Evolutionary conservation across 2,113 vertebrate genomes (phyloP).

Genomic region (Esox niger): DNA sequence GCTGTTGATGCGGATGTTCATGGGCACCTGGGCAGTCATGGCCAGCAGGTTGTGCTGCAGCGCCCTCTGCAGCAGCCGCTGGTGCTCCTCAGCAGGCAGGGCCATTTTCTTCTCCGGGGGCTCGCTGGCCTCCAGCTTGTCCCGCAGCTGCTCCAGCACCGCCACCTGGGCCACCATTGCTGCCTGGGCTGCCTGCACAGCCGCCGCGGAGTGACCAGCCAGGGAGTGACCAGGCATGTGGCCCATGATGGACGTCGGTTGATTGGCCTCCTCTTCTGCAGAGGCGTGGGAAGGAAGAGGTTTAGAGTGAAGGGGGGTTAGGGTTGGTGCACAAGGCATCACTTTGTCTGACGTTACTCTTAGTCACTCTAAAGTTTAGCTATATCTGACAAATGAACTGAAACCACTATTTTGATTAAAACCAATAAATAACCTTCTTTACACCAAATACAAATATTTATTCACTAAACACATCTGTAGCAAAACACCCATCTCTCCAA

Average conservation of each 20-base stretch:
- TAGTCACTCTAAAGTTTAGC: too few species aligned
- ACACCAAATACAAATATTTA: too few species aligned
- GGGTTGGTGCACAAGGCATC: too few species aligned
- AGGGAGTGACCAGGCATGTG: conserved; percentile 77
- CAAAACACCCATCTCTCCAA: too few species aligned
- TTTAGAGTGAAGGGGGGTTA: too few species aligned
- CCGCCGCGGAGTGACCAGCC: conserved; percentile 79
- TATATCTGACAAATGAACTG: too few species aligned
- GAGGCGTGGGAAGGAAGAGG: background rate
- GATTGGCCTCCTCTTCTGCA: conserved; percentile 82
- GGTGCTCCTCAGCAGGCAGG: conserved; percentile 85
- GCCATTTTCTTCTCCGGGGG: conserved; percentile 96
- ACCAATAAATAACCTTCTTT: too few species aligned
- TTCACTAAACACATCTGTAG: too few species aligned
- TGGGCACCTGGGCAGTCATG: conserved; percentile 92
- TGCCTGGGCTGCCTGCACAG: conserved; percentile 80
- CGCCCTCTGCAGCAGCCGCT: conserved; percentile 88
- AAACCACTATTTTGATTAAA: too few species aligned
- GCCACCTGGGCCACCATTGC: conserved; percentile 84
- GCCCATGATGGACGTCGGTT: conserved; percentile 64
- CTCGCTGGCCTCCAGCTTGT: conserved; percentile 91
- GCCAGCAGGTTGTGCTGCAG: conserved; percentile 95
- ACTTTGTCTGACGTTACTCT: background rate
- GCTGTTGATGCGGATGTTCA: conserved; percentile 97
- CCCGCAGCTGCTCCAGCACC: conserved; percentile 90